Evolutionary conservation across 2,888 invertebrate genomes (phyloP), one percentile per base, ranked within the genome.

Genomic region (Plemyria rubiginata): DNA sequence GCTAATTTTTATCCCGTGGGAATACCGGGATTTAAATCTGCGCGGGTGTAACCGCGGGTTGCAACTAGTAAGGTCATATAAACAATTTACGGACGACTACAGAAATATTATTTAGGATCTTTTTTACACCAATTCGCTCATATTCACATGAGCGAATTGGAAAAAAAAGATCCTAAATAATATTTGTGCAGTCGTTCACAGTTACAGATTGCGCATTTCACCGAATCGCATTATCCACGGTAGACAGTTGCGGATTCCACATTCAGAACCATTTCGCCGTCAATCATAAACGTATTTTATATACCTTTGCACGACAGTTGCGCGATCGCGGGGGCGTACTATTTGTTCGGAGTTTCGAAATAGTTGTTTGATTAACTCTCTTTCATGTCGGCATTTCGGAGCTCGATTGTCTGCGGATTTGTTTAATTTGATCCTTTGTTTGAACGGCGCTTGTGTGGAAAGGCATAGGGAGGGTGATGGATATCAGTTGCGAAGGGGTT

Each of bases 341-440:
- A 80, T 90, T 87, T 87, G 85, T 81, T 72, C 75, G 68, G 71
- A 78, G 73, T 77, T 71, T 73, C 76, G 81, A 78, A 88, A 88
- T 88, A 87, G 87, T 87, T 89, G 90, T 91, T 91, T 91, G 92
- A 92, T 92, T 88, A 90, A 86, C 88, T 89, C 90, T 86, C 92
- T 92, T 92, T 92, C 89, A 92, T 92, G 90, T 88, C 82, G 76
- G 52, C 58, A 64, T 72, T 78, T 79, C 77, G 85, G 84, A 84
- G 84, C 85, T 82, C 85, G 88, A 87, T 90, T 89, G 88, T 88
- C 84, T 80, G 83, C 83, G 87, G 88, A 91, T 91, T 90, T 90
- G 90, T 90, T 90, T 90, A 90, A 92, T 90, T 92, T 86, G 86
- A 84, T 83, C 90, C 89, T 90, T 92, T 92, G 92, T 92, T 91